Evolutionary conservation across 1,140 invertebrate genomes (phyloP), one percentile per base, ranked within the genome.

Genomic region (Ceratoteleas bidentatus): DNA sequence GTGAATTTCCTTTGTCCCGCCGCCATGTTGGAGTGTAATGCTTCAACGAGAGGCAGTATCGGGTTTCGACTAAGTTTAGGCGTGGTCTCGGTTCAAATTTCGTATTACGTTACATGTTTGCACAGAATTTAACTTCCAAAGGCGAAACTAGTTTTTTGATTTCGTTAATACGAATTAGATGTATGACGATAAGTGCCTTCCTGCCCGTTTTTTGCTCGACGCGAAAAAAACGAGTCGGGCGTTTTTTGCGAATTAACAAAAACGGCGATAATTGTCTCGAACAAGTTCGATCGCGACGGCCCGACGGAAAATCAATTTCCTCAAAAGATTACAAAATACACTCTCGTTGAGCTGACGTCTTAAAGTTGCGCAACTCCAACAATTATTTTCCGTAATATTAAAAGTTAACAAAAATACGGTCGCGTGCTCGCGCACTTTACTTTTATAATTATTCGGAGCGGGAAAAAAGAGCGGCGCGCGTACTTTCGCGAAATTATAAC

Each of bases 61-160:
- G 47, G 14, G 43, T 69, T 69, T 62, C 74, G 62, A 77, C 49
- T 77, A 62, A 77, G 50, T 69, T 69, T 68, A 69, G 74, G 65
- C 74, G 65, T 68, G 73, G 74, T 57, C 74, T 77, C 15, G 65
- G 33, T 1, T 69, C 43, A 62, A 77, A 77, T 77, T 62, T 56
- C 74, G 65, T 77, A 68, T 77, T 49, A 56, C 14, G 52, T 77
- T 77, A 69, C 65, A 50, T 77, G 65, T 77, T 77, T 69, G 65
- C 74, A 54, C 13, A 13, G 40, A 57, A 52, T 77, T 77, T 77
- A 77, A 77, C 65, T 77, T 77, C 49, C 13, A 34, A 38, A 57
- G 64, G 64, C 50, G 15, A 16, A 69, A 66, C 61, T 69, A 61
- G 38, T 61, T 49, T 52, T 58, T 60, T 60, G 11, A 75, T 75